Conservation (phyloP, 2,113 vertebrate species). For the Butorides virescens region DNA sequence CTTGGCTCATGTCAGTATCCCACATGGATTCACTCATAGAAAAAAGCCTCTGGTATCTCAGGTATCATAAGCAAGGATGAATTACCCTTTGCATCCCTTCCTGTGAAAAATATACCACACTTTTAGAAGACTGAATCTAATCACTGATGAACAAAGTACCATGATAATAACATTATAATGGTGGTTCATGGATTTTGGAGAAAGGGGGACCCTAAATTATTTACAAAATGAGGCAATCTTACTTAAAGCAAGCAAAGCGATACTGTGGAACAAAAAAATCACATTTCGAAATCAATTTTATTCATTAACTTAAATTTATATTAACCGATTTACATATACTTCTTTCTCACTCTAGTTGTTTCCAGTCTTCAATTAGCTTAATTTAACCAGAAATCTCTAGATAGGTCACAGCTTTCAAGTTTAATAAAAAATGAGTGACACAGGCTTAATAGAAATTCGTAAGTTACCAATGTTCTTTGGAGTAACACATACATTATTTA, state of each 20-base stretch:
- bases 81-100: background rate
- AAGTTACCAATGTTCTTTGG: conserved; percentile 61
- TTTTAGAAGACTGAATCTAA: background rate
- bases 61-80: rapidly evolving
- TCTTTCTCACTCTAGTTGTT: conserved; percentile 50
- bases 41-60: background rate
- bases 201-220: background rate
- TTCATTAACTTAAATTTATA: conserved; percentile 61
- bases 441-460: conserved; percentile 64
- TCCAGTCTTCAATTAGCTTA: conserved; percentile 69
- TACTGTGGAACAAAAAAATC: background rate
- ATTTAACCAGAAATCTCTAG: conserved; percentile 70
- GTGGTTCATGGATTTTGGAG: background rate
- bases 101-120: rapidly evolving
- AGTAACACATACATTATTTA: conserved; percentile 70
- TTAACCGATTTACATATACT: conserved; percentile 45
- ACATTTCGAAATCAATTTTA: conserved; percentile 24
- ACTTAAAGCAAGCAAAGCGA: background rate
- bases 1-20: background rate
- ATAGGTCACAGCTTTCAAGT: conserved; percentile 70
- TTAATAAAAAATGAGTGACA: conserved; percentile 72
- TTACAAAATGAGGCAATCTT: background rate
- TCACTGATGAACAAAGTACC: background rate
- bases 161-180: background rate
- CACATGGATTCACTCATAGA: background rate